A percentile compares a stretch with the other conserved stretches of the same genome.
Conservation (phyloP, 2,797 vertebrate species). For the Onychomys leucogaster region DNA sequence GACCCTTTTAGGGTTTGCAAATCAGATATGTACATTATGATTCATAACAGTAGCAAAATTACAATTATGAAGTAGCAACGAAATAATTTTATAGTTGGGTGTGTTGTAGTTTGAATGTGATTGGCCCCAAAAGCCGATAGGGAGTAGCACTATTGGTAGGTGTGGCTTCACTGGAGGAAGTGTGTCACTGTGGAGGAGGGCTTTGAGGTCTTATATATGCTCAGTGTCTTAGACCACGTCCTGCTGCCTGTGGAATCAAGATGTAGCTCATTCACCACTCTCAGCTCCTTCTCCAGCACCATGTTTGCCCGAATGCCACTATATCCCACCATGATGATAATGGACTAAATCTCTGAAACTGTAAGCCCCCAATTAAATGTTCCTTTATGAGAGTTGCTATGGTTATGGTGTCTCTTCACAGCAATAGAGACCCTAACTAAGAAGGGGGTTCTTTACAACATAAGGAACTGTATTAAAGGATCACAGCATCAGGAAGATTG, state of each 20-base stretch:
- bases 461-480: not conserved
- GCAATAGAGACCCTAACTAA: not conserved
- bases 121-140: not conserved
- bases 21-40: not conserved
- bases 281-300: not conserved
- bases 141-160: not conserved
- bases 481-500: not conserved
- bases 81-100: not conserved
- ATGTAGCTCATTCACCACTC: not conserved
- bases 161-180: not conserved
- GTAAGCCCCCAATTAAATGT: not conserved
- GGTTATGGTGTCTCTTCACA: not conserved
- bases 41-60: not conserved
- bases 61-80: not conserved
- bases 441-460: not conserved
- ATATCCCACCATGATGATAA: not conserved
- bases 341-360: not conserved
- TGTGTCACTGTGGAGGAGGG: not conserved
- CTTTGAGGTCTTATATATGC: not conserved
- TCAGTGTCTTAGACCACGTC: not conserved
- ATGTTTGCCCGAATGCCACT: not conserved
- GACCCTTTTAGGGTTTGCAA: no score
- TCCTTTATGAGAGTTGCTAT: not conserved
- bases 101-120: not conserved
- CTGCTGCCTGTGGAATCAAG: not conserved